These are phyloP conservation scores for Platyscapa corneri DNA, from an alignment of 1,140 invertebrate genomes.

Conservation along the genomic window DNA sequence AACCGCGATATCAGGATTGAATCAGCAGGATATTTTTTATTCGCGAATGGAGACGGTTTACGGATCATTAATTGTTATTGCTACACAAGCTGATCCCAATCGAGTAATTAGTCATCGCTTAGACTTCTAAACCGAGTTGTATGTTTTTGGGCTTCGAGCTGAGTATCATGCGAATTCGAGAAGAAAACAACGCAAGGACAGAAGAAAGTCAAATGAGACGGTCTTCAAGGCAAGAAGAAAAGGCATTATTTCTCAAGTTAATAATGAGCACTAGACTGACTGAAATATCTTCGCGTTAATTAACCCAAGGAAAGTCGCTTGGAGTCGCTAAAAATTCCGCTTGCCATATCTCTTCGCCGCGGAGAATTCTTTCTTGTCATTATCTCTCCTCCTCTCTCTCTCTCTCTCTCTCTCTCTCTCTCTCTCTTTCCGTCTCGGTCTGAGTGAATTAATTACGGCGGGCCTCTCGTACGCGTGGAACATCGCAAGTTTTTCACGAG, in stretches of 20 bases:
- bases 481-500: conserved; percentile 40
- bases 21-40: no score
- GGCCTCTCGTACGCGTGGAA: background rate
- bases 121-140: background rate
- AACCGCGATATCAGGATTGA: no score
- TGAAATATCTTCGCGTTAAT: conserved; percentile 44
- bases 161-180: background rate
- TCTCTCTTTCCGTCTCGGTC: background rate
- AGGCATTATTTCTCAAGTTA: conserved; percentile 9
- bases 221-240: background rate
- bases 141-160: background rate
- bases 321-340: conserved; percentile 12
- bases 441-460: conserved; percentile 23
- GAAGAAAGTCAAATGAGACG: background rate
- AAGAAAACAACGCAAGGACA: background rate
- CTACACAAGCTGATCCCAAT: background rate
- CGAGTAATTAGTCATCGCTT: background rate
- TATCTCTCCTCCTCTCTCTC: no score
- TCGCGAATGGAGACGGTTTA: no score
- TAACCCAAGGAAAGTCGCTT: conserved; percentile 25
- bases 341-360: background rate
- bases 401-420: background rate
- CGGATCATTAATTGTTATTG: background rate
- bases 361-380: conserved; percentile 22
- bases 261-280: background rate